Conservation (phyloP, 2,113 vertebrate species). For the Oenanthe melanoleuca region DNA sequence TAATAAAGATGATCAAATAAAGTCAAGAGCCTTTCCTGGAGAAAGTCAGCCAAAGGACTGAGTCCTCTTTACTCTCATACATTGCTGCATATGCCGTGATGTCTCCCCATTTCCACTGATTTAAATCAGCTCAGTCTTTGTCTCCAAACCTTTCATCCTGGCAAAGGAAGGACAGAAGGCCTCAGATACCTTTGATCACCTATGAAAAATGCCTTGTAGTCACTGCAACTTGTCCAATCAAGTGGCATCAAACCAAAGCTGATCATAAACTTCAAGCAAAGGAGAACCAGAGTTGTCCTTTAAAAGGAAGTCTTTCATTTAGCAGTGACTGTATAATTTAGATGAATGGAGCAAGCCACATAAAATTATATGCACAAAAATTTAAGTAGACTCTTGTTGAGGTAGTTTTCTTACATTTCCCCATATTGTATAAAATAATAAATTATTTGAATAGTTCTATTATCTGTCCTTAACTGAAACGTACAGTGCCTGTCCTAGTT, state of each 20-base stretch:
- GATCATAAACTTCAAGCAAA: slow-evolving; percentile 24
- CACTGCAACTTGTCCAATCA: neutral
- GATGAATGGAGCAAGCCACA: slow-evolving; percentile 36
- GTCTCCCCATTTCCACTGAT: neutral
- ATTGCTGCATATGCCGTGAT: neutral
- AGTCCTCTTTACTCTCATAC: neutral
- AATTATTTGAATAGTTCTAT: slow-evolving; percentile 82
- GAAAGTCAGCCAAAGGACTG: neutral
- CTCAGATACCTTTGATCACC: neutral
- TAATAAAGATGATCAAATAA: neutral
- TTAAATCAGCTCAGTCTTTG: slow-evolving; percentile 7
- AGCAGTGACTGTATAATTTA: slow-evolving; percentile 32
- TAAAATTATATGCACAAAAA: slow-evolving; percentile 60
- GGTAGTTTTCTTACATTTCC: slow-evolving; percentile 73
- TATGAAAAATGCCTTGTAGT: slow-evolving; percentile 1
- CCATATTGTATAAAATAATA: slow-evolving; percentile 78
- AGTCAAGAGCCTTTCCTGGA: neutral
- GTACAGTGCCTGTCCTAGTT: slow-evolving; percentile 81
- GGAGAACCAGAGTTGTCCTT: slow-evolving; percentile 32
- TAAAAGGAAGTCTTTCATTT: slow-evolving; percentile 46
- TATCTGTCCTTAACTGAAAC: slow-evolving; percentile 83
- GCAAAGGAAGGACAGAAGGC: slow-evolving; percentile 8
- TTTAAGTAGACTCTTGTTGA: slow-evolving; percentile 70
- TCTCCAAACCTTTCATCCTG: slow-evolving; percentile 3
- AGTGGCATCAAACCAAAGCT: slow-evolving; percentile 20